Conservation (phyloP, 2,113 vertebrate species). For the Rallus limicola region DNA sequence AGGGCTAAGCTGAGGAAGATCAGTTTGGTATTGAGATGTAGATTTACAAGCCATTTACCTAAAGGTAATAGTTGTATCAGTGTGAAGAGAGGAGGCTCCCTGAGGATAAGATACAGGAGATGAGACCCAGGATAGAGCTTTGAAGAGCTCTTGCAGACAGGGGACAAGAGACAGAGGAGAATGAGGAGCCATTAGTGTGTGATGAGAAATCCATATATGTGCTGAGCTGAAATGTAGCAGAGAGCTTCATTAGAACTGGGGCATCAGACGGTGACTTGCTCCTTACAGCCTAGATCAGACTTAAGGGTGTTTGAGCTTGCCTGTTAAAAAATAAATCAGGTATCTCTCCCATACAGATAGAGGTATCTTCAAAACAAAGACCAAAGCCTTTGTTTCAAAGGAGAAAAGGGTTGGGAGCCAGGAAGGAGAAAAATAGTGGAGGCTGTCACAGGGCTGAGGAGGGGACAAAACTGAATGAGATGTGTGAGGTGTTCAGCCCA, state of each 20-base stretch:
- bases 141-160: constrained; percentile 34
- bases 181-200: neutral
- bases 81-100: constrained; percentile 30
- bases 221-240: neutral
- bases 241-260: neutral
- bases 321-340: neutral
- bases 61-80: constrained; percentile 21
- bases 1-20: constrained; percentile 25
- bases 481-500: neutral
- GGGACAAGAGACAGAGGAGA: neutral
- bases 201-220: neutral
- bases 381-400: neutral
- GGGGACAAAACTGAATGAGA: neutral
- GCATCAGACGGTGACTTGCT: neutral
- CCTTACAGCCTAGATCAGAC: neutral
- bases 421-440: neutral
- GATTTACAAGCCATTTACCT: constrained; percentile 38
- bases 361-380: neutral
- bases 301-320: neutral
- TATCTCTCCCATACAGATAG: neutral
- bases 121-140: constrained; percentile 18
- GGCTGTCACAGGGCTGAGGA: neutral
- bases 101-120: constrained; percentile 47
- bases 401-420: neutral
- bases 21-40: constrained; percentile 45